Evolutionary conservation across 2,888 invertebrate genomes (phyloP).

Genomic region (Eurytoma adleriae): DNA sequence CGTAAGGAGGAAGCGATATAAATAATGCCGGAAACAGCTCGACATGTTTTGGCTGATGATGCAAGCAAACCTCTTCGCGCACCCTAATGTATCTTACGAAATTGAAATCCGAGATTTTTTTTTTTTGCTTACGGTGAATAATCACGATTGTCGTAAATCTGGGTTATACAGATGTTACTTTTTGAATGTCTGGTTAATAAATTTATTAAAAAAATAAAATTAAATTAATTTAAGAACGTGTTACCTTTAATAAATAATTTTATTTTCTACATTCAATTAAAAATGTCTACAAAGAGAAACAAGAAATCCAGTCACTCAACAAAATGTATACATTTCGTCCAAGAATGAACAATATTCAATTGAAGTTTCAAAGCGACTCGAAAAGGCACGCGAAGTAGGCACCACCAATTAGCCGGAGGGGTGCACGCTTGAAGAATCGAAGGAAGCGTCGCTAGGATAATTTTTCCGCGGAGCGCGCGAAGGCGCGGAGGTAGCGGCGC

Average conservation of each 20-base stretch:
- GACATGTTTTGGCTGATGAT: conserved; percentile 57
- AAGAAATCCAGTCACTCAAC: no score
- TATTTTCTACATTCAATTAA: no score
- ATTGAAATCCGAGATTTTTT: conserved; percentile 27
- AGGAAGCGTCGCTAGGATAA: conserved; percentile 57
- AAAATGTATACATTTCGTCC: no score
- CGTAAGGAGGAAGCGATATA: conserved; percentile 57
- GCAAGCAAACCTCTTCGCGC: conserved; percentile 15
- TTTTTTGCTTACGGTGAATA: not conserved
- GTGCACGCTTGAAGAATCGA: conserved; percentile 42
- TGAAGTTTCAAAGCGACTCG: no score
- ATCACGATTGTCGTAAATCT: not conserved
- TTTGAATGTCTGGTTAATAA: no score
- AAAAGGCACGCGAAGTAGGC: no score
- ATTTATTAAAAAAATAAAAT: no score
- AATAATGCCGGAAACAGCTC: conserved; percentile 61
- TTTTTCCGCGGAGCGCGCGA: conserved; percentile 55
- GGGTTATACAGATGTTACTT: not conserved
- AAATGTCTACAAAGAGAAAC: no score
- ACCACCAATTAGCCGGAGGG: not conserved
- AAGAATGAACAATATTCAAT: no score
- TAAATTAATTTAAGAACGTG: no score
- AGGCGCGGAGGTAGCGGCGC: conserved; percentile 33
- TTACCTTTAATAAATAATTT: no score
- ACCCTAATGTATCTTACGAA: conserved; percentile 31